Base-by-base conservation (phyloP, 2,888 invertebrate species). In the Temnothorax ravouxi region DNA sequence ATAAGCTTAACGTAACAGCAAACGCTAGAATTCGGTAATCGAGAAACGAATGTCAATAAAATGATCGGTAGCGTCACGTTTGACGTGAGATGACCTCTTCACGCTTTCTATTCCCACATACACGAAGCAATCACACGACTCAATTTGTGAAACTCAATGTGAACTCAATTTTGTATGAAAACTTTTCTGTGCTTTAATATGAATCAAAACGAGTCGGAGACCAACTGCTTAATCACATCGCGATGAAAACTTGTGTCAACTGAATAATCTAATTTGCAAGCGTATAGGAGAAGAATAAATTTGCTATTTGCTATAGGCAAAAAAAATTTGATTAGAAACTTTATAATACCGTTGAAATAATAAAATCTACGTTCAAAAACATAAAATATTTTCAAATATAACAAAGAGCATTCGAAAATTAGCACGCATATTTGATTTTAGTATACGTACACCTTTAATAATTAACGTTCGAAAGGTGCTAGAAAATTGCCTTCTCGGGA, bases 61-160 rank as follows among this genome's bases (percentile, higher is more conserved):
- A 64, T 9, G 2, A 38, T 62, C 21, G 18, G 13, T 41, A 50
- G 18, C 9, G 9, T 77, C 66, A 66, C 64, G 41, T 77, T 66
- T 64, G 18, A 52, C 3, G 9, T 66, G 54, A 66, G 41, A 29
- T 5, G n/a, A 66, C 25, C 44, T 54, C 41, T 59, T 59, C 25
- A 74, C 29, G 44, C 44, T 44, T 59, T 41, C 47, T 41, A 61
- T 77, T 47, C 38, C 11, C 11, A 18, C n/a, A 25, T 54, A n/a
- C 13, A 29, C 13, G 18, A 44, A 54, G 13, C 52, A 21, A 13
- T 77, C 25, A 5, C 34, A 21, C 44, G 62, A 29, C 15, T 62
- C 47, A 52, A 34, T 62, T 29, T 34, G 34, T 75, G 34, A 76
- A 76, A 76, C 47, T 50, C 50, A 15, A 34, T 8, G 62, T 29